Evolutionary conservation across 2,113 vertebrate species (phyloP).

Genomic region (Jacana jacana): DNA sequence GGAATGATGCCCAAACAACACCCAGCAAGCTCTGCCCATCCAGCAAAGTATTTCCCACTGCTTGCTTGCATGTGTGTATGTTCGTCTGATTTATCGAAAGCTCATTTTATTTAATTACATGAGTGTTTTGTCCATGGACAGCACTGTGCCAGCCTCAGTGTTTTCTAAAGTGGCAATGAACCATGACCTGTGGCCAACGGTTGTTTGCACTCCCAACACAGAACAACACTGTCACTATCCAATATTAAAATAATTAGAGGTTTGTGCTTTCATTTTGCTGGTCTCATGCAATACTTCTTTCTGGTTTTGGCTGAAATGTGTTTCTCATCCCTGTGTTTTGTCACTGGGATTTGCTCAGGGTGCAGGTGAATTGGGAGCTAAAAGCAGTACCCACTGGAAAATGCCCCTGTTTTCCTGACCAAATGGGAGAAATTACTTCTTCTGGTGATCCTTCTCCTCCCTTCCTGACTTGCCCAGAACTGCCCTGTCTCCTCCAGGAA

Average conservation of each 20-base stretch:
- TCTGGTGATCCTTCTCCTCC: background rate
- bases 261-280: constrained; percentile 43
- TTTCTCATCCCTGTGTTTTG: background rate
- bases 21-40: background rate
- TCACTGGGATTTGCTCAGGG: background rate
- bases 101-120: constrained; percentile 2
- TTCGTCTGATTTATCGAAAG: background rate
- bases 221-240: constrained; percentile 5
- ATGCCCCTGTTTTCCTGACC: background rate
- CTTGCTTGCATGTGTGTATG: background rate
- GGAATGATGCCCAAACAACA: background rate
- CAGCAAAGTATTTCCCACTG: background rate
- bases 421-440: background rate
- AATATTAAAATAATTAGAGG: constrained; percentile 65
- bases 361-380: background rate
- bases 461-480: background rate
- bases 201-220: constrained; percentile 29
- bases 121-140: background rate
- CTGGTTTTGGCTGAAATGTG: constrained; percentile 18
- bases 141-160: background rate
- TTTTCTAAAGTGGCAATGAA: constrained; percentile 16
- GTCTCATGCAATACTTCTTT: background rate
- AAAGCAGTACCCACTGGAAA: background rate
- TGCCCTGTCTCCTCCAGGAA: background rate
- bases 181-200: constrained; percentile 36